Base-by-base conservation (phyloP, 2,113 vertebrate species). In the Mormyrus iriodes region DNA sequence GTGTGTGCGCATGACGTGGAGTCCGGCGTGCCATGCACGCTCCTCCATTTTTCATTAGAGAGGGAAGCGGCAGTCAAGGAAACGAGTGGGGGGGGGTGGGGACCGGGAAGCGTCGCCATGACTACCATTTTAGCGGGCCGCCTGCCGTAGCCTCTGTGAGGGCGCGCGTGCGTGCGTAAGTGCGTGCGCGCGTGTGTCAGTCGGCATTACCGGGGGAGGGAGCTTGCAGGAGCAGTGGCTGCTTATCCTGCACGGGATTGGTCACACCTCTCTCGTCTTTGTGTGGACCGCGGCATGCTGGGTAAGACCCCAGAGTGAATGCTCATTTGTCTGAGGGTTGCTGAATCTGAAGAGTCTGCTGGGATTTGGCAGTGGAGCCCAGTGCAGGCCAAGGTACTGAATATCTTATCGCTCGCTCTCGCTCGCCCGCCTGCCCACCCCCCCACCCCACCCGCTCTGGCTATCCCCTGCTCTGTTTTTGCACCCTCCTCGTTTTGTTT, bases 241-340 rank as follows among this genome's bases (percentile, higher is more conserved):
- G 93, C 94, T 92, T 95, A 95, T 95, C 95, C 95, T 93, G 95
- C 93, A 90, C 96, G 96, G 96, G 97, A 98, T 97, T 98, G 97
- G 97, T 98, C 97, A 98, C 97, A 97, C 97, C 97, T 96, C 97
- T 97, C 96, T 96, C 97, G 96, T 97, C 97, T 98, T 98, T 97
- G 97, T 97, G 96, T 96, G 95, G 95, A 92, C 95, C 94, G 91
- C 94, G 91, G 97, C 93, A 97, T 97, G 96, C 96, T 97, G 97
- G 97, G 97, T 96, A 97, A 95, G 94, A 95, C 94, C 96, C 91
- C 93, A 95, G 94, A 96, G 95, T 97, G 96, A 97, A 96, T 95
- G 95, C 95, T 96, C 95, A 96, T 96, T 96, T 96, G 95, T 97
- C 96, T 96, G 96, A 93, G 95, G 93, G 94, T 95, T 94, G 93